Percentiles rank a stretch among this genome's conserved stretches.
Conservation (phyloP, 2,888 invertebrate species). For the Bimastos eiseni region DNA sequence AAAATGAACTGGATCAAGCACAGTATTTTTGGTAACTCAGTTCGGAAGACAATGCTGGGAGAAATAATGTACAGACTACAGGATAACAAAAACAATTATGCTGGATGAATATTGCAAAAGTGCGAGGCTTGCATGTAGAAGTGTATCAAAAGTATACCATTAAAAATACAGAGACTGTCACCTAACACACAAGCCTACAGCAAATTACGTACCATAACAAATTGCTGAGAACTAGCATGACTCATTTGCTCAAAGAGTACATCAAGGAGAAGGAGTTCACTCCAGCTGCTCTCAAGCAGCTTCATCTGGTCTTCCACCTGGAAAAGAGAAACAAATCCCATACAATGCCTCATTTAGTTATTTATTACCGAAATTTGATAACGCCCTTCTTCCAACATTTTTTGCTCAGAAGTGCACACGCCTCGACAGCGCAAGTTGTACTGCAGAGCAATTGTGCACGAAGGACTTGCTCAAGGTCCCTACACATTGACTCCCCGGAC, state of each 20-base stretch:
- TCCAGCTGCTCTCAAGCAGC: constrained; percentile 37
- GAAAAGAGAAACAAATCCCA: background rate
- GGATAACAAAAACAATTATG: background rate
- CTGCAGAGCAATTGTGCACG: no score
- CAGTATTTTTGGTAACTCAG: background rate
- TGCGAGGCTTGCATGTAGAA: background rate
- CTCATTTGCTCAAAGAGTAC: constrained; percentile 35
- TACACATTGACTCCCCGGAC: no score
- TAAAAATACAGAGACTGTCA: background rate
- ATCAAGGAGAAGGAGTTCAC: constrained; percentile 37
- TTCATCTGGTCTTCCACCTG: constrained; percentile 39
- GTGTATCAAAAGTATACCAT: background rate
- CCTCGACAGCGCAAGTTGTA: no score
- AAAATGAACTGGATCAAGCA: background rate
- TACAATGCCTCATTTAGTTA: background rate
- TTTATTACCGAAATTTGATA: no score
- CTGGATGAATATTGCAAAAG: no score
- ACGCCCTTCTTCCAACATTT: no score
- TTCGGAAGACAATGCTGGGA: background rate
- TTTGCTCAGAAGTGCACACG: no score
- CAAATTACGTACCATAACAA: constrained; percentile 29
- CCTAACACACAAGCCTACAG: background rate
- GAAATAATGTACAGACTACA: background rate
- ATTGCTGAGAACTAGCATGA: constrained; percentile 23
- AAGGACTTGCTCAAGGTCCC: no score